A percentile compares a stretch with the other conserved stretches of the same genome.
These are phyloP conservation scores for Drosophila novamexicana DNA, from an alignment of 1,140 invertebrate species.

Conservation along the genomic window DNA sequence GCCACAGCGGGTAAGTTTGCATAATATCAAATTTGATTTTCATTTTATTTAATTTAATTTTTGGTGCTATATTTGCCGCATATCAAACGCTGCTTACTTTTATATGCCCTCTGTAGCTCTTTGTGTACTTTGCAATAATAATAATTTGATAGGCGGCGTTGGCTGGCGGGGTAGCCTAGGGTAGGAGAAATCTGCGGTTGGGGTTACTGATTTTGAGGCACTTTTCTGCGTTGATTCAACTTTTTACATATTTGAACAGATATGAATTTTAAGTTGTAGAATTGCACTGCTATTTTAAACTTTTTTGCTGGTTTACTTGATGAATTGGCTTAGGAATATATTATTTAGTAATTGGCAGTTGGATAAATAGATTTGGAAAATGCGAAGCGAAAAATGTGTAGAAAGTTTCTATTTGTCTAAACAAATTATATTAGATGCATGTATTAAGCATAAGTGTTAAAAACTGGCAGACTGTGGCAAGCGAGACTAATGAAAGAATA, in stretches of 20 bases:
- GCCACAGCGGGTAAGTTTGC: slow-evolving; percentile 61
- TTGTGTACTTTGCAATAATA: slow-evolving; percentile 29
- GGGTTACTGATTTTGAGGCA: not conserved
- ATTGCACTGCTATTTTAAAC: no score
- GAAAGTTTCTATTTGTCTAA: no score
- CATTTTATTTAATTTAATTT: slow-evolving; percentile 43
- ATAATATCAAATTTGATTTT: slow-evolving; percentile 48
- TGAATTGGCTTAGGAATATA: no score
- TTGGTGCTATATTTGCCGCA: slow-evolving; percentile 56
- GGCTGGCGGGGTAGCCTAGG: slow-evolving; percentile 1
- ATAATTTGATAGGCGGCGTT: slow-evolving; percentile 61
- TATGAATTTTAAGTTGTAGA: not conserved
- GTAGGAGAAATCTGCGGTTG: no score
- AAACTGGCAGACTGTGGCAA: no score
- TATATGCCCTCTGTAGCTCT: not conserved
- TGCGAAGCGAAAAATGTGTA: no score
- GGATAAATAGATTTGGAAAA: no score
- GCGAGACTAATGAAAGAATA: no score
- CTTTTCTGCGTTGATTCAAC: not conserved
- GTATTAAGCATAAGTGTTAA: no score
- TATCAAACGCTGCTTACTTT: slow-evolving; percentile 52
- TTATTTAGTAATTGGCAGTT: no score
- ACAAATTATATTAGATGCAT: no score
- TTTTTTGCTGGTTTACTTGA: no score
- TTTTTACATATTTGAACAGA: slow-evolving; percentile 50